These are phyloP conservation scores for Catotricha subobsoleta DNA, from an alignment of 2,888 invertebrate species.

Conservation along the genomic window DNA sequence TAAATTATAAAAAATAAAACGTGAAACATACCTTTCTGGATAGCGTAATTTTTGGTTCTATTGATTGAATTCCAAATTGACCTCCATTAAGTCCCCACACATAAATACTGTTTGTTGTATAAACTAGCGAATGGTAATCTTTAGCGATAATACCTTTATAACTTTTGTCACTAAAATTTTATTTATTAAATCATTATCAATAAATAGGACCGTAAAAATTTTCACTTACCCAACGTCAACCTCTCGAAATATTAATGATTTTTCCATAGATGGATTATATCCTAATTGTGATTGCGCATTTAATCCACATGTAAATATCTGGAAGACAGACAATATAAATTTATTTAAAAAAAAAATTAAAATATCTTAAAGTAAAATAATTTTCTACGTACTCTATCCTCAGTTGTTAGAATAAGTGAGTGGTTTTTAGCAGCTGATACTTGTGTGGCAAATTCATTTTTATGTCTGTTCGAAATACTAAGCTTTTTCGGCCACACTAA, in stretches of 20 bases:
- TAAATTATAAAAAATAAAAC: neutral
- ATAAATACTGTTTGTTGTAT: slow-evolving; percentile 42
- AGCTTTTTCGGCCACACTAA: slow-evolving; percentile 21
- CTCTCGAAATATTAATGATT: neutral
- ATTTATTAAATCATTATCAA: slow-evolving; percentile 24
- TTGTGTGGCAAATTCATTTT: slow-evolving; percentile 20
- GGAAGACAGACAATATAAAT: neutral
- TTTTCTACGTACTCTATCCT: slow-evolving; percentile 16
- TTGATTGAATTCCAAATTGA: slow-evolving; percentile 44
- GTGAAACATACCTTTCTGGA: neutral
- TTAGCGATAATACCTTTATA: slow-evolving; percentile 44
- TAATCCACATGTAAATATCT: slow-evolving; percentile 41
- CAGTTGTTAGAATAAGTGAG: slow-evolving; percentile 23
- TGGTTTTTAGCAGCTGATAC: slow-evolving; percentile 20
- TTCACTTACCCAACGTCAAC: slow-evolving; percentile 20
- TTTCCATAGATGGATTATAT: slow-evolving; percentile 27
- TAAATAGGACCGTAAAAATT: too few species aligned
- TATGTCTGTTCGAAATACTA: slow-evolving; percentile 17
- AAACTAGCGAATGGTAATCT: slow-evolving; percentile 51
- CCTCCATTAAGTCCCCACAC: slow-evolving; percentile 73
- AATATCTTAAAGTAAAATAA: slow-evolving; percentile 5
- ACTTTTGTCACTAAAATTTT: slow-evolving; percentile 24
- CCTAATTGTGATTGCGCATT: slow-evolving; percentile 49
- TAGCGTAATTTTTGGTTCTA: neutral
- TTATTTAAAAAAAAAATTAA: slow-evolving; percentile 18